A percentile compares a stretch with the other conserved stretches of the same genome.
Evolutionary conservation across 1,140 invertebrate genomes (phyloP).

Genomic region (Ips nitidus): DNA sequence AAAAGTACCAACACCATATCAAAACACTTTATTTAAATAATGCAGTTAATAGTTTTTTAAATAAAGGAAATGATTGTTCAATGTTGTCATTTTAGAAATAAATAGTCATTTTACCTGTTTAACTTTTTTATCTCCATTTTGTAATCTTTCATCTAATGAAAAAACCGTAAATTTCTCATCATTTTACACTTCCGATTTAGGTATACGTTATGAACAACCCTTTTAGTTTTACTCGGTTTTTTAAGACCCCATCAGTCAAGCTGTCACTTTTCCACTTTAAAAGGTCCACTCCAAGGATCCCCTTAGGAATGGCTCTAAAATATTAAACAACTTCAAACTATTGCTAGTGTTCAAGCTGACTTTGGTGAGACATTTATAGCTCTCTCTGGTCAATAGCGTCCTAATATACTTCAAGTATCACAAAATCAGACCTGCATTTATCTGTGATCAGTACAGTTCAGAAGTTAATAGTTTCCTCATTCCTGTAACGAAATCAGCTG

Average conservation of each 20-base stretch:
- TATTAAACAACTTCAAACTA: conserved; percentile 6
- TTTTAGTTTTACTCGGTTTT: background rate
- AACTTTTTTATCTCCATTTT: background rate
- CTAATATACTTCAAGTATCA: too few relatives aligned
- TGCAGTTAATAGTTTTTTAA: background rate
- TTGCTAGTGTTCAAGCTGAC: background rate
- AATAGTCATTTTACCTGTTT: background rate
- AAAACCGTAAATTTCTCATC: background rate
- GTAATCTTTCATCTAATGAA: conserved; percentile 5
- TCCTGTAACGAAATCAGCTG: background rate
- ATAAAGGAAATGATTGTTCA: conserved; percentile 1
- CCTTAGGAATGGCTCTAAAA: conserved; percentile 1
- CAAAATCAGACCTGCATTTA: too few relatives aligned
- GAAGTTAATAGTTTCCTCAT: background rate
- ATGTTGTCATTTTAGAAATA: background rate
- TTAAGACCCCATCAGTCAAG: conserved; percentile 7
- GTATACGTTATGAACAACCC: background rate
- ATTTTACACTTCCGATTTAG: background rate
- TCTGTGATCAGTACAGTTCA: background rate
- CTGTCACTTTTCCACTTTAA: conserved; percentile 11
- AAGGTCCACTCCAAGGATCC: background rate
- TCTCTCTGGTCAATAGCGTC: background rate
- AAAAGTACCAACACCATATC: background rate
- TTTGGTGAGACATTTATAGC: background rate
- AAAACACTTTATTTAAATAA: background rate